Percentiles rank a stretch among this genome's conserved stretches.
phyloP scores from a whole-genome alignment of 2,888 invertebrate species.

The Drosophila picticornis region DNA sequence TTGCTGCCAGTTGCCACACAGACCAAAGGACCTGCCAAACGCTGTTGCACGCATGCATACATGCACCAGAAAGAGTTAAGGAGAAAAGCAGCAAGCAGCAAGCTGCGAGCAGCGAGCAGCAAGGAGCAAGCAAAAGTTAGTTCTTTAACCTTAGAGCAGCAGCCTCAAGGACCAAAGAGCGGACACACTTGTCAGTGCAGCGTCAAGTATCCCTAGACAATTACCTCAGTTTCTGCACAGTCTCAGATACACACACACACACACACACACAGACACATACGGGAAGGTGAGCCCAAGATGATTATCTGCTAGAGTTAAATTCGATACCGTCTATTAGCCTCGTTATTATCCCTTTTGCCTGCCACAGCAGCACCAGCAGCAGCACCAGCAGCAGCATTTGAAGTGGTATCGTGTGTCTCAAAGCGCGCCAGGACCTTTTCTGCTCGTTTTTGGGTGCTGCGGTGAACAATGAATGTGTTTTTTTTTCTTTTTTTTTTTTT shows the following conservation, averaged over 20 bases:
- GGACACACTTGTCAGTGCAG: conserved; percentile 46
- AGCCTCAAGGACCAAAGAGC: conserved; percentile 33
- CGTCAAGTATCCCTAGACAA: conserved; percentile 79
- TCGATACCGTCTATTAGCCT: conserved; percentile 84
- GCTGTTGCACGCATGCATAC: conserved; percentile 13
- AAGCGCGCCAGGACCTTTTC: conserved; percentile 48
- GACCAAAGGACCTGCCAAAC: conserved; percentile 40
- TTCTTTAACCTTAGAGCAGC: conserved; percentile 46
- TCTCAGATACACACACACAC: conserved; percentile 3
- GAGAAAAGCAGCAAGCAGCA: conserved; percentile 4
- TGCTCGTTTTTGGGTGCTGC: conserved; percentile 45
- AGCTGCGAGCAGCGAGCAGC: background rate
- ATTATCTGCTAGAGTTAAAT: conserved; percentile 84
- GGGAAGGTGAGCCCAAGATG: conserved; percentile 60
- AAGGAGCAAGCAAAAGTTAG: conserved; percentile 15
- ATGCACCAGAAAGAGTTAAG: conserved; percentile 34
- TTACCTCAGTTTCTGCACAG: conserved; percentile 57
- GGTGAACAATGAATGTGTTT: conserved; percentile 50
- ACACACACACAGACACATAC: conserved; percentile 3
- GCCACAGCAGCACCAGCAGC: conserved; percentile 14
- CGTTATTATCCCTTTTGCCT: conserved; percentile 76
- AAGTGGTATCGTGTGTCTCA: conserved; percentile 83
- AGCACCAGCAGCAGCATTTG: conserved; percentile 63
- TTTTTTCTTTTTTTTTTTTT: background rate
- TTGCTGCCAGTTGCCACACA: conserved; percentile 40